Percentiles rank a stretch among this genome's conserved stretches.
Evolutionary conservation across 2,113 vertebrate species (phyloP).

Genomic region (Phainopepla nitens): DNA sequence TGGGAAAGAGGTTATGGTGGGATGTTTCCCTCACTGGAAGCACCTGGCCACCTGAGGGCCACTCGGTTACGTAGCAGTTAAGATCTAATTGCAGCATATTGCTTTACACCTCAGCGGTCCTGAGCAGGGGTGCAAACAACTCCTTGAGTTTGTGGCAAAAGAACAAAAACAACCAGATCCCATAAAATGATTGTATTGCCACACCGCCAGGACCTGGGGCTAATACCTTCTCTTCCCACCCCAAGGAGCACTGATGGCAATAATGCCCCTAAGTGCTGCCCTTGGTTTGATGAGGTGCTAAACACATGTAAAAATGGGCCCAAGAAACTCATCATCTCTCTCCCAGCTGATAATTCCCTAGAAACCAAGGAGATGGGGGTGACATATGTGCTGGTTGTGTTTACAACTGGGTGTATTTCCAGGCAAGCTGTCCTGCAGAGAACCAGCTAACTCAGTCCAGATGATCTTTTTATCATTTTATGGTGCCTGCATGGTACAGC

Average conservation of each 20-base stretch:
- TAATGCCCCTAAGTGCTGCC: not conserved
- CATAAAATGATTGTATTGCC: not conserved
- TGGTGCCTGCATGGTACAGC: not conserved
- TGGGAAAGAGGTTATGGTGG: not conserved
- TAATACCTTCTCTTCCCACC: not conserved
- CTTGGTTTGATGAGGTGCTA: not conserved
- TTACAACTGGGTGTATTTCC: not conserved
- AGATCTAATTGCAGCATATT: not conserved
- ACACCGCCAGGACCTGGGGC: not conserved
- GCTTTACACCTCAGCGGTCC: not conserved
- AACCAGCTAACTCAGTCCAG: not conserved
- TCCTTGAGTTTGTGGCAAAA: not conserved
- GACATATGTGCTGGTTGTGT: not conserved
- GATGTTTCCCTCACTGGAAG: not conserved
- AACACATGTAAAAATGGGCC: not conserved
- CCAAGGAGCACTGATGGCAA: not conserved
- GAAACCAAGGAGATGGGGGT: constrained; percentile 42
- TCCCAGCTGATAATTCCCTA: constrained; percentile 48
- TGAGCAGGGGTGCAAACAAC: not conserved
- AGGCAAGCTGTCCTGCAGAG: not conserved
- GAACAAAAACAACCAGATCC: not conserved
- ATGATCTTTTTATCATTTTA: constrained; percentile 19
- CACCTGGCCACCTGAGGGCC: not conserved
- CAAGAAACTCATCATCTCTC: constrained; percentile 25
- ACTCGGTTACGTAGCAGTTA: not conserved